Conservation (phyloP, 2,888 invertebrate genomes). For the Apotomis turbidana region DNA sequence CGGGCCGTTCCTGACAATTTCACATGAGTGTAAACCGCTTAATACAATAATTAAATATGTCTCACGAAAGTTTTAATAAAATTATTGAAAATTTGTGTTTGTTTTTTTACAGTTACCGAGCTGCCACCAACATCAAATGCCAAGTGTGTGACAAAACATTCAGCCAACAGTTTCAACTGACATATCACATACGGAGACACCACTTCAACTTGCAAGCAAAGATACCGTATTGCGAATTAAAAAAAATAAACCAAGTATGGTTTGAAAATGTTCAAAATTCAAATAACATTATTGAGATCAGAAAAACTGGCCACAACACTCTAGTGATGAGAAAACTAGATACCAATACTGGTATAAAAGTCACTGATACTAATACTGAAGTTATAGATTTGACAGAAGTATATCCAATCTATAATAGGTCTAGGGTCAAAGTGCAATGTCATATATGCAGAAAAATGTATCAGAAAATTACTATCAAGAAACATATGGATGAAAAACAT, state of each 20-base stretch:
- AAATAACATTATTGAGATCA: conserved; percentile 58
- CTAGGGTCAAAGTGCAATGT: conserved; percentile 27
- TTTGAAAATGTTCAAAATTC: conserved; percentile 63
- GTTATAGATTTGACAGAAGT: conserved; percentile 51
- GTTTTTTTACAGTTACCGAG: conserved; percentile 22
- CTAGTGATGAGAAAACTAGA: conserved; percentile 56
- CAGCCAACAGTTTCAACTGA: conserved; percentile 45
- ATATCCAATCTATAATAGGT: conserved; percentile 47
- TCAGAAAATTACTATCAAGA: conserved; percentile 35
- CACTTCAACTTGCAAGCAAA: conserved; percentile 61
- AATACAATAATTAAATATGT: too few species aligned
- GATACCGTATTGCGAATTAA: conserved; percentile 50
- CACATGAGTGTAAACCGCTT: too few species aligned
- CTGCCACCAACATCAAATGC: conserved; percentile 46
- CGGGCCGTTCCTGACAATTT: too few species aligned
- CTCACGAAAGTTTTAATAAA: too few species aligned
- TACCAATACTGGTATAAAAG: conserved; percentile 47
- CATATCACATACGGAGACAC: conserved; percentile 57
- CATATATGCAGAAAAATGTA: conserved; percentile 35
- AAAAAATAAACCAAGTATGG: conserved; percentile 65
- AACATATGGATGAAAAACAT: conserved; percentile 38
- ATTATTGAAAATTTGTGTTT: too few species aligned
- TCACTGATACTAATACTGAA: conserved; percentile 46
- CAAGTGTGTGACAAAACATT: conserved; percentile 53
- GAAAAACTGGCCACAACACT: conserved; percentile 55